A percentile compares a stretch with the other conserved stretches of the same genome.
Conservation (phyloP, 2,113 vertebrate species). For the Pongo abelii region DNA sequence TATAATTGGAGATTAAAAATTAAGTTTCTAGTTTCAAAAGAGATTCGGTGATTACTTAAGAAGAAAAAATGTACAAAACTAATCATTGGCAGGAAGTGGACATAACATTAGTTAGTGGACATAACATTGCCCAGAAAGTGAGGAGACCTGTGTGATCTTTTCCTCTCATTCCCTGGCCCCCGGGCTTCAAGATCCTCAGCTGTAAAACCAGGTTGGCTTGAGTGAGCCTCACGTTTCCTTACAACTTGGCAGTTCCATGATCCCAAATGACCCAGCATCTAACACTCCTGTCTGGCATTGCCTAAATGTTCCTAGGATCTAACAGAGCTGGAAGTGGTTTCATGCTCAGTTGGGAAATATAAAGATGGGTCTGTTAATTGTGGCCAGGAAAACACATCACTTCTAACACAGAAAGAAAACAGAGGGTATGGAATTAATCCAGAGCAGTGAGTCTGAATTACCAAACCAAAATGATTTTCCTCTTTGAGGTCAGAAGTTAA, state of each 20-base stretch:
- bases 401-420: constrained; percentile 4
- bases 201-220: not conserved
- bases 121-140: not conserved
- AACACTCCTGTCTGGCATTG: not conserved
- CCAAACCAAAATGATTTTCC: not conserved
- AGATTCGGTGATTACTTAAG: not conserved
- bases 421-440: not conserved
- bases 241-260: not conserved
- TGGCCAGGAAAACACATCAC: not conserved
- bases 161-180: accelerated
- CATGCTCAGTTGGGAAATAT: not conserved
- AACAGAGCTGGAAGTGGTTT: not conserved
- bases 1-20: not conserved
- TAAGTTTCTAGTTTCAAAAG: not conserved
- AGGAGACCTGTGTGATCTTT: not conserved
- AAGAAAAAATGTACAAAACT: not conserved
- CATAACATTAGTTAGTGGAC: not conserved
- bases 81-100: not conserved
- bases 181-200: not conserved
- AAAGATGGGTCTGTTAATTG: constrained; percentile 43
- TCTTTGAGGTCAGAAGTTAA: not conserved
- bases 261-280: not conserved
- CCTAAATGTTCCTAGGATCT: not conserved
- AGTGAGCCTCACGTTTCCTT: not conserved
- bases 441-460: not conserved